Conservation (phyloP, 2,888 invertebrate species). For the Hypomecis atomaria region DNA sequence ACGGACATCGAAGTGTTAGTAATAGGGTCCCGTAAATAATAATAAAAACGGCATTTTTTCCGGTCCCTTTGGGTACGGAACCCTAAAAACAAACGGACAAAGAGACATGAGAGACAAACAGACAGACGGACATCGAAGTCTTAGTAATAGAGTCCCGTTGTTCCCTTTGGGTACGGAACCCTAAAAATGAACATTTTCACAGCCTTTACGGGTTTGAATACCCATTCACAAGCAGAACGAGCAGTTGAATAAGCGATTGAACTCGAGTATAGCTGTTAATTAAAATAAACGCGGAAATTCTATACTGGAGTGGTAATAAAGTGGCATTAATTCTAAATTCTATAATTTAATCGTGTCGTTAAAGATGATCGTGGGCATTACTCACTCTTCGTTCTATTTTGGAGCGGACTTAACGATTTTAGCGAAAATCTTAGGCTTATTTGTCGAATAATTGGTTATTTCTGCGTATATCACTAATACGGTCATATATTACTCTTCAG, state of each 20-base stretch:
- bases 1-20: too few species aligned
- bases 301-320: constrained; percentile 41
- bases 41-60: too few species aligned
- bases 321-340: constrained; percentile 36
- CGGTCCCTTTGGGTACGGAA: too few species aligned
- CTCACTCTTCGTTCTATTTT: constrained; percentile 32
- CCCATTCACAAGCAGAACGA: background rate
- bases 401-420: constrained; percentile 27
- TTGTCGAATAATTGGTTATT: constrained; percentile 21
- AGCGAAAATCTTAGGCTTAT: constrained; percentile 23
- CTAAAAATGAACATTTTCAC: too few species aligned
- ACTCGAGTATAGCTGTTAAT: constrained; percentile 23
- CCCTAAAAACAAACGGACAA: too few species aligned
- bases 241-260: constrained; percentile 14
- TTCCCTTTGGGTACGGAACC: too few species aligned
- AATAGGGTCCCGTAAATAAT: too few species aligned
- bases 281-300: constrained; percentile 46
- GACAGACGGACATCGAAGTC: too few species aligned
- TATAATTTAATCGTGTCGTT: constrained; percentile 36
- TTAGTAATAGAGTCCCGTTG: too few species aligned
- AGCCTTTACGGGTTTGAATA: too few species aligned
- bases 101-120: too few species aligned
- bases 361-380: constrained; percentile 31
- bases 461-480: constrained; percentile 11
- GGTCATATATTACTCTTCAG: constrained; percentile 27